Conservation (phyloP, 1,140 invertebrate genomes). For the Brachionus paranguensis region DNA sequence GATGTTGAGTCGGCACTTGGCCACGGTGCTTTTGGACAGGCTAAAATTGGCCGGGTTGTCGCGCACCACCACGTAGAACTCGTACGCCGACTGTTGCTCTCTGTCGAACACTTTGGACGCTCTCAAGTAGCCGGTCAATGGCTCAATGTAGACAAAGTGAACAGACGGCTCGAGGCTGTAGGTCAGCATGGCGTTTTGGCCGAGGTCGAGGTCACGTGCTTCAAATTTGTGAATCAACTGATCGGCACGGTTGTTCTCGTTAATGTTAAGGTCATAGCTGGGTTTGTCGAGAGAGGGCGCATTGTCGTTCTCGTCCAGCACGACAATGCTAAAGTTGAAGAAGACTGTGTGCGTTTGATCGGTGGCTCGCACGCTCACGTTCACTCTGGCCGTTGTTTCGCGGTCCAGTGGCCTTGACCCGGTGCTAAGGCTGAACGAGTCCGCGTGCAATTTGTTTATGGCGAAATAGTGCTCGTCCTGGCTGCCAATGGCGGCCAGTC, state of each 20-base stretch:
- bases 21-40: not conserved
- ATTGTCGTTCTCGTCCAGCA: constrained; percentile 22
- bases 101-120: constrained; percentile 13
- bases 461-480: not conserved
- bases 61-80: not conserved
- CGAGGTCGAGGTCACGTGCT: not conserved
- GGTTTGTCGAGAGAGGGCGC: not conserved
- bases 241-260: constrained; percentile 14
- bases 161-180: not conserved
- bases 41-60: not conserved
- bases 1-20: not conserved
- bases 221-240: constrained; percentile 36
- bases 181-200: not conserved
- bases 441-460: not conserved
- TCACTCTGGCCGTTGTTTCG: not conserved
- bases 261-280: not conserved
- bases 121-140: not conserved
- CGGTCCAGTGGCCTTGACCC: not conserved
- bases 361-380: not conserved
- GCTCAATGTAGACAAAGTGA: constrained; percentile 2
- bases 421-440: not conserved
- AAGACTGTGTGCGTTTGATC: not conserved
- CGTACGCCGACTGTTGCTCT: not conserved
- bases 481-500: not conserved
- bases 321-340: not conserved